Percentiles rank a stretch among this genome's conserved stretches.
Conservation (phyloP, 2,888 invertebrate genomes). For the Trachelus iudaicus region DNA sequence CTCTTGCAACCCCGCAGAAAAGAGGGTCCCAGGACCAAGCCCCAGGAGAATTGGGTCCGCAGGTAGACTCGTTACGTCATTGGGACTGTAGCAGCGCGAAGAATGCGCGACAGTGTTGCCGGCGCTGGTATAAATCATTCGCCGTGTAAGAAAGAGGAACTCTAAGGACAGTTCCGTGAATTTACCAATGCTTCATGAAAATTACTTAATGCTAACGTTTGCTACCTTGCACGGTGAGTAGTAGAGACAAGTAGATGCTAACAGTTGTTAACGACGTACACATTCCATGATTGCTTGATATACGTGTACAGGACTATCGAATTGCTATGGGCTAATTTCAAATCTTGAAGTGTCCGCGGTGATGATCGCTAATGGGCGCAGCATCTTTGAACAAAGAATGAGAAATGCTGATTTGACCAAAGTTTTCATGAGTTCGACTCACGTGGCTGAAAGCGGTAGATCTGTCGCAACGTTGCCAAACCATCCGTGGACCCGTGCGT, state of each 20-base stretch:
- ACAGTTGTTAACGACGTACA: background rate
- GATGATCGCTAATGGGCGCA: background rate
- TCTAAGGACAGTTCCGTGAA: background rate
- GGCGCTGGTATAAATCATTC: constrained; percentile 35
- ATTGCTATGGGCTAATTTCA: background rate
- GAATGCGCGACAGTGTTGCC: constrained; percentile 54
- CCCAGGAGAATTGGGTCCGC: constrained; percentile 54
- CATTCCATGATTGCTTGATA: background rate
- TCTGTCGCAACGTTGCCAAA: constrained; percentile 46
- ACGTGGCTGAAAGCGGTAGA: background rate
- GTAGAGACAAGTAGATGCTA: background rate
- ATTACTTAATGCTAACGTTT: background rate
- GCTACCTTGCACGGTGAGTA: background rate
- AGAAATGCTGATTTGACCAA: background rate
- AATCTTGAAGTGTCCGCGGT: background rate
- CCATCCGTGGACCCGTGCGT: background rate
- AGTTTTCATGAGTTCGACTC: background rate
- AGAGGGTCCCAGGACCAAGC: constrained; percentile 20
- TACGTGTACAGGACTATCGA: background rate
- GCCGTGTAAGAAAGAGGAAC: background rate
- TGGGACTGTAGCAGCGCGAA: constrained; percentile 54
- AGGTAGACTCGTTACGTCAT: constrained; percentile 63
- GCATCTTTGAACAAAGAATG: background rate
- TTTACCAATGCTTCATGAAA: background rate
- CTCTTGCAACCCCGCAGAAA: background rate